A percentile compares a stretch with the other conserved stretches of the same genome.
Conservation (phyloP, 2,888 invertebrate species). For the Cheilosia vulpina region DNA sequence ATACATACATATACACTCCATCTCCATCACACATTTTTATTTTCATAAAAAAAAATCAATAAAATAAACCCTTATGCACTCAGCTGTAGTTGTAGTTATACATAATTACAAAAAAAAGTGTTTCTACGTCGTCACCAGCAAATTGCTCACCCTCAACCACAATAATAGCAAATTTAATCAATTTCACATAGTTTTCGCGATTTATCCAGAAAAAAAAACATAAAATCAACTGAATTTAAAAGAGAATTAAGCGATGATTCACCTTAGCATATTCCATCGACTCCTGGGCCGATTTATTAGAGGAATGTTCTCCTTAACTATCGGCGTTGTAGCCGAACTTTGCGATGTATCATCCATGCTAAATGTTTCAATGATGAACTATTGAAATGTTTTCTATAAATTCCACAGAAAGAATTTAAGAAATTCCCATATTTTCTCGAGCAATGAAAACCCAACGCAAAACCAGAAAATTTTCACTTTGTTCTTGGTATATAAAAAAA, state of each 20-base stretch:
- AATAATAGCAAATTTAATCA: neutral
- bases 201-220: neutral
- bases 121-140: neutral
- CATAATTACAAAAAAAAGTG: neutral
- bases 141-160: neutral
- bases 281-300: conserved; percentile 87
- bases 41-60: conserved; percentile 61
- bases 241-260: conserved; percentile 80
- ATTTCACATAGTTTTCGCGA: neutral
- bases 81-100: conserved; percentile 14
- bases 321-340: conserved; percentile 84
- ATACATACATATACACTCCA: neutral
- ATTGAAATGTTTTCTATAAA: conserved; percentile 38
- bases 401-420: conserved; percentile 26
- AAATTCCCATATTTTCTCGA: conserved; percentile 62
- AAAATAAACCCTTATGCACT: conserved; percentile 50
- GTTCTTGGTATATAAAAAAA: conserved; percentile 41
- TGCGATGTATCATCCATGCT: conserved; percentile 83
- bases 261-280: conserved; percentile 87
- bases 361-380: conserved; percentile 67
- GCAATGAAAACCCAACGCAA: conserved; percentile 24
- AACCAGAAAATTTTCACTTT: conserved; percentile 64
- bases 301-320: conserved; percentile 88
- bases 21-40: neutral
- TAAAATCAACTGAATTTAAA: conserved; percentile 20